Evolutionary conservation across 2,113 vertebrate species (phyloP).

Genomic region (human): GRCh38 chr5:102905001-102905500

Average conservation of each 20-base stretch:
- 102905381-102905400: constrained; percentile 52
- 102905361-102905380: constrained; percentile 51
- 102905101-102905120: constrained; percentile 56
- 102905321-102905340: constrained; percentile 68
- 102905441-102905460: background rate
- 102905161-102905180: constrained; percentile 66
- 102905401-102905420: constrained; percentile 69
- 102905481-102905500: background rate
- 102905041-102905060: background rate
- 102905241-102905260: constrained; percentile 83
- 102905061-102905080: background rate
- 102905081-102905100: background rate
- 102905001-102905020: constrained; percentile 29
- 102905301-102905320: constrained; percentile 82
- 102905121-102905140: background rate
- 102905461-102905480: background rate
- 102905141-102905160: constrained; percentile 51
- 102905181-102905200: constrained; percentile 74
- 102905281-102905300: constrained; percentile 78
- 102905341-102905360: constrained; percentile 69
- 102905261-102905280: constrained; percentile 76
- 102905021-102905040: background rate
- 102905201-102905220: constrained; percentile 76
- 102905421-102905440: constrained; percentile 19
- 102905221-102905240: constrained; percentile 80